Evolutionary conservation across 2,797 vertebrate genomes (phyloP).

Genomic region (Tympanoctomys barrerae): DNA sequence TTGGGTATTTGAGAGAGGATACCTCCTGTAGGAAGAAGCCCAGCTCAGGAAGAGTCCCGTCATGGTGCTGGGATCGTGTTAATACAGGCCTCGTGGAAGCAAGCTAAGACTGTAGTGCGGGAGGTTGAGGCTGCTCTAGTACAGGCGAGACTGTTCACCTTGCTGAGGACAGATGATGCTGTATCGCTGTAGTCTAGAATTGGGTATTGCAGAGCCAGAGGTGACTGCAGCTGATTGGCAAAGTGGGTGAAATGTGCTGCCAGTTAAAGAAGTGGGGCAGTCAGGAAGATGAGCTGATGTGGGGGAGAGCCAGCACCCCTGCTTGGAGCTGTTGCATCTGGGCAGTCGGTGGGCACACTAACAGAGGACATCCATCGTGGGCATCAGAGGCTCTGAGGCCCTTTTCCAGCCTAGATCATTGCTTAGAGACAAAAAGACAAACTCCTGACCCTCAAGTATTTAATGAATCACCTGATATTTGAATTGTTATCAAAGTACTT

Average conservation of each 20-base stretch:
- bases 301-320: constrained; percentile 8
- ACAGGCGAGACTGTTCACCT: background rate
- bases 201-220: constrained; percentile 24
- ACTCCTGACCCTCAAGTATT: background rate
- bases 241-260: background rate
- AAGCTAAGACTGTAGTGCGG: background rate
- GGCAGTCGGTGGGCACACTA: constrained; percentile 9
- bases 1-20: constrained; percentile 15
- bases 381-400: background rate
- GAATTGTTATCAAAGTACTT: background rate
- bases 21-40: constrained; percentile 17
- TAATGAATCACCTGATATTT: constrained; percentile 14
- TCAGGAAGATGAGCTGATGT: constrained; percentile 48
- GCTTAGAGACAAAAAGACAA: constrained; percentile 27
- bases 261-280: background rate
- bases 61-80: background rate
- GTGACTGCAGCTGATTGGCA: background rate
- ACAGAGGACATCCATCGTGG: background rate
- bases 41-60: background rate
- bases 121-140: background rate
- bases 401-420: background rate
- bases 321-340: constrained; percentile 4
- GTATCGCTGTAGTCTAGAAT: background rate
- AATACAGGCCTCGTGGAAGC: background rate
- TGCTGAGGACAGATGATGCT: background rate